Base-by-base conservation (phyloP, 2,888 invertebrate genomes). In the Alloscopus bannaensis region DNA sequence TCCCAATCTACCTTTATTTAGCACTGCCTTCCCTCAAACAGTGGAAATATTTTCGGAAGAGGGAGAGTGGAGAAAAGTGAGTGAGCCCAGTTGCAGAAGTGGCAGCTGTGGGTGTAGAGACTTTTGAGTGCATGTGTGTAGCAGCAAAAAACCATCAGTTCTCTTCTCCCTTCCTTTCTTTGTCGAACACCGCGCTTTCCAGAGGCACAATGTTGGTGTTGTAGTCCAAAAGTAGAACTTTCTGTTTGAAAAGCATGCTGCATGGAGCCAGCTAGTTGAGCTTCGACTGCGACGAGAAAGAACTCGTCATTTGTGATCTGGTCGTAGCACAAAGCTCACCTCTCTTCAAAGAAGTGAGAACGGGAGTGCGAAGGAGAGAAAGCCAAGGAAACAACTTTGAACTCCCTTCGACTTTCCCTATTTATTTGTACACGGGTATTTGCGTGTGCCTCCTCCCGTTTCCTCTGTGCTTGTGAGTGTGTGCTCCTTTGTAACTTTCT, bases 121-220 rank as follows among this genome's bases (percentile, higher is more conserved):
- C n/a, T n/a, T n/a, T n/a, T n/a, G 55, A 28, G 26, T 28, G 18
- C 13, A 47, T 36, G 50, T 50, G 50, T 50, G 36, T 36, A 36
- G 36, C 6, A 4, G 8, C 18, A 50, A 20, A 66, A 52, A 52
- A 66, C 47, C 47, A 47, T 73, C 26, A 73, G 73, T 73, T 66
- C 68, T 40, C 36, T 24, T 50, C 26, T 45, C 68, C 64, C 60
- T 68, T 60, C 59, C 70, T 68, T 2, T 45, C 29, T 47, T 60
- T 24, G n/a, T 68, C 22, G 60, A 68, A 47, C 73, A 40, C 72
- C 22, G 16, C 13, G 22, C 45, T 42, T 18, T 28, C 45, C 22
- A 50, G 47, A 20, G 50, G 29, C 6, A 50, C 22, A 26, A 26
- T 1, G n/a, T n/a, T n/a, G n/a, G n/a, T n/a, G n/a, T n/a, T n/a